Percentiles rank a stretch among this genome's conserved stretches.
Conservation (phyloP, 2,888 invertebrate species). For the Euzophera pinguis region DNA sequence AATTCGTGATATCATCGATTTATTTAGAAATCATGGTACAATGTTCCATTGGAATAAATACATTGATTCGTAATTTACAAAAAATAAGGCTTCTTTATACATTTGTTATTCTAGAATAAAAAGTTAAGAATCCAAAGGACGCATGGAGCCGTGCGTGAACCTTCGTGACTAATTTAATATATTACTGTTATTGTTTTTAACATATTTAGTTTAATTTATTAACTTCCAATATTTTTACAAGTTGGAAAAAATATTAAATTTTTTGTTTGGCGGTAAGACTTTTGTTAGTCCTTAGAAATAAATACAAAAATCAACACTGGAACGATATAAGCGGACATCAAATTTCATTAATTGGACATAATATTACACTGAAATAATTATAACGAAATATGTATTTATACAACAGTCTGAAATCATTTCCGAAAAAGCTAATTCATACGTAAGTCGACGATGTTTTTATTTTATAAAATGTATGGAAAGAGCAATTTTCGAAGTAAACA, state of each 20-base stretch:
- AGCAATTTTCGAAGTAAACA: too few species aligned
- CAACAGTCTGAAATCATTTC: neutral
- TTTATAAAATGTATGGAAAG: too few species aligned
- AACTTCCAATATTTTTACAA: neutral
- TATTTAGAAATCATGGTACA: constrained; percentile 18
- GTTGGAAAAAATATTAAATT: neutral
- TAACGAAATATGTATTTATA: constrained; percentile 13
- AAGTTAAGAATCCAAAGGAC: neutral
- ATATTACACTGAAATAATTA: constrained; percentile 14
- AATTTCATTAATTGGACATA: constrained; percentile 14
- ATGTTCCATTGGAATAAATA: constrained; percentile 22
- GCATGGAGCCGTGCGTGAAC: neutral
- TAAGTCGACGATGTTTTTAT: too few species aligned
- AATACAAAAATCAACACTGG: neutral
- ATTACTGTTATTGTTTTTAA: constrained; percentile 1
- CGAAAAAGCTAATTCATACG: neutral
- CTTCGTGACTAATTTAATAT: neutral
- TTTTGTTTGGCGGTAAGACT: neutral
- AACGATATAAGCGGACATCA: constrained; percentile 13
- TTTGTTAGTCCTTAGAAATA: neutral
- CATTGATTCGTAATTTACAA: constrained; percentile 20
- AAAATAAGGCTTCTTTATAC: constrained; percentile 20
- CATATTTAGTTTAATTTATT: neutral
- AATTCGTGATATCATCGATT: constrained; percentile 17
- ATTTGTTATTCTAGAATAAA: constrained; percentile 26